These are phyloP conservation scores for Epistrophe grossulariae DNA, from an alignment of 2,888 invertebrate genomes.

Conservation along the genomic window DNA sequence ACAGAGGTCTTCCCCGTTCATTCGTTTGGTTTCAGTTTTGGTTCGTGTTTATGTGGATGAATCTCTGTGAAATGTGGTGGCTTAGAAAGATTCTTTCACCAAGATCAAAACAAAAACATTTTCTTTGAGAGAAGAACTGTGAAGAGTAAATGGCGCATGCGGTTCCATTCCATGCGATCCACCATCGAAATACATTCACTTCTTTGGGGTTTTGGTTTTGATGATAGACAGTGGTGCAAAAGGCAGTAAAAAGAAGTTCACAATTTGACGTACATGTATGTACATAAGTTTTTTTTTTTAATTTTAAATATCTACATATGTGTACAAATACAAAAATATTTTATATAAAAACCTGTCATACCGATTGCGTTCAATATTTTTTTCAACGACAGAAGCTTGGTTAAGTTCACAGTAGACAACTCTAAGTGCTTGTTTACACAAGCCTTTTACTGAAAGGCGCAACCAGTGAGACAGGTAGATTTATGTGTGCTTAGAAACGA, in stretches of 20 bases:
- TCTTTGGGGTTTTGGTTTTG: slow-evolving; percentile 13
- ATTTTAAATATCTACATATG: no score
- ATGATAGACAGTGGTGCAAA: slow-evolving; percentile 5
- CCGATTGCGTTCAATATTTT: no score
- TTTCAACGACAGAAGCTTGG: no score
- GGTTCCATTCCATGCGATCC: slow-evolving; percentile 55
- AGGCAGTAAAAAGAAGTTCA: not conserved
- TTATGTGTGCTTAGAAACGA: no score
- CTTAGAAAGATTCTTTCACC: slow-evolving; percentile 63
- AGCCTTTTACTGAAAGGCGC: no score
- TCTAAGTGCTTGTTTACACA: no score
- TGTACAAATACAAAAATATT: no score
- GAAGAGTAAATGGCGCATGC: slow-evolving; percentile 45
- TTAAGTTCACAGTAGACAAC: no score
- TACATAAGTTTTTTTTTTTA: not conserved
- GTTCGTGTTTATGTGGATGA: slow-evolving; percentile 36
- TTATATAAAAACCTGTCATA: no score
- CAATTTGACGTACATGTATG: not conserved
- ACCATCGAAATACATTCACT: slow-evolving; percentile 58
- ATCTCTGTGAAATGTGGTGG: slow-evolving; percentile 51
- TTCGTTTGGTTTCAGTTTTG: slow-evolving; percentile 17
- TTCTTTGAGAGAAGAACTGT: slow-evolving; percentile 42
- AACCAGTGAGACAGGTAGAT: no score
- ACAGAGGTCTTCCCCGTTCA: slow-evolving; percentile 27
- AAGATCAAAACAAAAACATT: slow-evolving; percentile 72